Conservation (phyloP, 1,140 invertebrate species). For the Cryptotermes secundus region DNA sequence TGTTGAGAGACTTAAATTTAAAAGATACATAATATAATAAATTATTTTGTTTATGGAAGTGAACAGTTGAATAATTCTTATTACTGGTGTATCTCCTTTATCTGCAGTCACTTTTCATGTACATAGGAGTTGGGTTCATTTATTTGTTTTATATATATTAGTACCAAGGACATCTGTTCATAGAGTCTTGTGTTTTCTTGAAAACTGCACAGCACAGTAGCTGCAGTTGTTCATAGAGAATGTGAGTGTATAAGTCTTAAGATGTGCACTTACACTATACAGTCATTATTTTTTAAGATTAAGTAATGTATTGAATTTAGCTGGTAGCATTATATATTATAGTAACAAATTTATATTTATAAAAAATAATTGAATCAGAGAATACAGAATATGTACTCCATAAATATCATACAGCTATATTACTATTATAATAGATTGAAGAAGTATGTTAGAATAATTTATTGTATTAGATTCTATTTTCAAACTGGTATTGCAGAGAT, state of each 20-base stretch:
- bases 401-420: not conserved
- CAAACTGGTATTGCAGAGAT: slow-evolving; percentile 3
- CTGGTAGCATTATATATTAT: slow-evolving; percentile 22
- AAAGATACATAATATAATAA: not conserved
- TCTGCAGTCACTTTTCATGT: not conserved
- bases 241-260: not conserved
- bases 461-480: slow-evolving; percentile 19
- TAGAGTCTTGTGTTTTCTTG: not conserved
- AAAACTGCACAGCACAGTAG: not conserved
- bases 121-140: not conserved
- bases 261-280: slow-evolving; percentile 16
- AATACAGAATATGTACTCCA: not conserved
- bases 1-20: not conserved
- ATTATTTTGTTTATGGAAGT: not conserved
- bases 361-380: slow-evolving; percentile 21
- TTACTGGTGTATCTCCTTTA: not conserved
- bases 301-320: slow-evolving; percentile 21
- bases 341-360: slow-evolving; percentile 30
- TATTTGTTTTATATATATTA: not conserved
- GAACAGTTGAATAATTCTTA: not conserved
- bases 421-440: not conserved
- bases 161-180: not conserved
- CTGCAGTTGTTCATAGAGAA: not conserved
- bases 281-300: slow-evolving; percentile 26
- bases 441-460: not conserved